These are phyloP conservation scores for Sebastiscus tertius DNA, from an alignment of 2,797 vertebrate species.

Conservation along the genomic window DNA sequence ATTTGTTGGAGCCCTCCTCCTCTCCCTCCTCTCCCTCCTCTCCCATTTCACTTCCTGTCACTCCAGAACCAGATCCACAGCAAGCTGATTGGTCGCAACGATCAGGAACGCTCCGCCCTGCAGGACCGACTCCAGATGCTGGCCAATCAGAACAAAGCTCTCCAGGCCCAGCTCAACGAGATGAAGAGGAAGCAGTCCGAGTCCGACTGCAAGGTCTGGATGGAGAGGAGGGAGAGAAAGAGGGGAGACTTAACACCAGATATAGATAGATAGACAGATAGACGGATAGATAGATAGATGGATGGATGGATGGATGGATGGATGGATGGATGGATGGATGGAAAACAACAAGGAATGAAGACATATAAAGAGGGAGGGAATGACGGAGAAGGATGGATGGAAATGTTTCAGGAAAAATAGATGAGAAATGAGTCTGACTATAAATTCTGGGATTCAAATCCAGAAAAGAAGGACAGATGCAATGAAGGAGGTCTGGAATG, in stretches of 20 bases:
- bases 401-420: no score
- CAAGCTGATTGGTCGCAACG: constrained; percentile 89
- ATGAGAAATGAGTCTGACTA: not conserved
- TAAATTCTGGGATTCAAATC: not conserved
- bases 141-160: constrained; percentile 91
- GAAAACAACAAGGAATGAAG: not conserved
- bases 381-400: not conserved
- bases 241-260: not conserved
- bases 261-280: no score
- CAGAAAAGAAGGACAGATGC: not conserved
- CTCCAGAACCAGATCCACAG: constrained; percentile 90
- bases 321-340: no score
- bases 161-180: constrained; percentile 91
- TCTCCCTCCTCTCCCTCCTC: not conserved
- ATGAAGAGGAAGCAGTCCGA: constrained; percentile 94
- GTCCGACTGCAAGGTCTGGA: constrained; percentile 91
- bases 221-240: not conserved
- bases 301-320: no score
- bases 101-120: constrained; percentile 88
- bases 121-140: constrained; percentile 90
- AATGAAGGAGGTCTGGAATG: not conserved
- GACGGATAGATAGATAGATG: no score
- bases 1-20: not conserved
- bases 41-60: not conserved
- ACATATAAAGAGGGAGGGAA: not conserved